Percentiles rank a stretch among this genome's conserved stretches.
These are phyloP conservation scores for Zaprionus obscuricornis DNA, from an alignment of 2,888 invertebrate species.

Conservation along the genomic window DNA sequence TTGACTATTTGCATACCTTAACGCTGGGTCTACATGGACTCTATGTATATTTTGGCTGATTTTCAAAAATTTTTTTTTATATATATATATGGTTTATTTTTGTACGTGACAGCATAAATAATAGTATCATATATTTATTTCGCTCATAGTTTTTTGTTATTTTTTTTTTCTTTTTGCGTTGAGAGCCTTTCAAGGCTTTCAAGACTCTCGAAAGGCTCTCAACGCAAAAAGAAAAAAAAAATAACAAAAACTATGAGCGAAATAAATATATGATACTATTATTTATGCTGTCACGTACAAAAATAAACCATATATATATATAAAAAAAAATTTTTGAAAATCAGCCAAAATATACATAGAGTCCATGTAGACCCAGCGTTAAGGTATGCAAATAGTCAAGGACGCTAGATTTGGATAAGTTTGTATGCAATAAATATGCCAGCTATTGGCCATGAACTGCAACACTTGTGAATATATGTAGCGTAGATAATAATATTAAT, in stretches of 20 bases:
- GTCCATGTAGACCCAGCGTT: conserved; percentile 15
- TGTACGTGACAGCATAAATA: conserved; percentile 52
- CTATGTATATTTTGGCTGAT: conserved; percentile 5
- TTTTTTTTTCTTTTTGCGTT: no score
- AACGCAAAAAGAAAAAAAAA: conserved; percentile 9
- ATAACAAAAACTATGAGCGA: conserved; percentile 17
- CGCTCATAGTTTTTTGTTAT: conserved; percentile 11
- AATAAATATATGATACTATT: conserved; percentile 46
- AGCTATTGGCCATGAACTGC: conserved; percentile 6
- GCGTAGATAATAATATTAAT: neutral
- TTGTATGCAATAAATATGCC: conserved; percentile 3
- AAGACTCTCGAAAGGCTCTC: no score
- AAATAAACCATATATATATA: conserved; percentile 26
- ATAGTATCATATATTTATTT: conserved; percentile 45
- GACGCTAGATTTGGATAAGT: conserved; percentile 14
- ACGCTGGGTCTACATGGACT: conserved; percentile 18
- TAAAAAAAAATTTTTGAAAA: conserved; percentile 37
- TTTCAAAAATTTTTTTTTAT: conserved; percentile 37
- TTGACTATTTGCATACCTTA: conserved; percentile 40
- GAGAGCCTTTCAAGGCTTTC: no score
- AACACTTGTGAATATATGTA: neutral
- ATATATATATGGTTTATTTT: conserved; percentile 29
- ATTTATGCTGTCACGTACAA: conserved; percentile 50
- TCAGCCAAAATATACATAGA: conserved; percentile 5
- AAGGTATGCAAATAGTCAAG: conserved; percentile 42